A percentile compares a stretch with the other conserved stretches of the same genome.
Conservation (phyloP, 2,113 vertebrate species). For the Mola mola region DNA sequence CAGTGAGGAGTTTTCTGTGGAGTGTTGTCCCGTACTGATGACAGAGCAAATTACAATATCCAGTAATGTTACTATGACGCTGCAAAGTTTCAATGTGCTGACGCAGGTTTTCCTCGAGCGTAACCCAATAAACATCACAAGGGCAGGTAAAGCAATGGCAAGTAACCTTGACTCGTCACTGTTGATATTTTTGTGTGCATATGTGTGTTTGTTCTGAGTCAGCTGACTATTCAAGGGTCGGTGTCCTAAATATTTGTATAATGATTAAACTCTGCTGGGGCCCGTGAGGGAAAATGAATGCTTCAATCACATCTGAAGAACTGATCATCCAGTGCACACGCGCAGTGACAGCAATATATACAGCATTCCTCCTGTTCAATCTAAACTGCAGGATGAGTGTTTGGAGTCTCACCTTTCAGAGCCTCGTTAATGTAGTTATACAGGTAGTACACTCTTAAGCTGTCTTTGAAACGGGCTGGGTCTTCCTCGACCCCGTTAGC, state of each 20-base stretch:
- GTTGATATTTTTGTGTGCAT: slow-evolving; percentile 30
- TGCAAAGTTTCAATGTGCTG: background rate
- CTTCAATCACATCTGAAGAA: background rate
- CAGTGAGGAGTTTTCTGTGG: background rate
- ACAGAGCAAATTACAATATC: slow-evolving; percentile 2
- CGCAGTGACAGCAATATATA: background rate
- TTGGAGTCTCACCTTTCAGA: slow-evolving; percentile 89
- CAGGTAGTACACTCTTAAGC: slow-evolving; percentile 89
- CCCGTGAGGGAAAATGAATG: slow-evolving; percentile 1
- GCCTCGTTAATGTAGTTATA: slow-evolving; percentile 95
- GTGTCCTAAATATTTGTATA: slow-evolving; percentile 60
- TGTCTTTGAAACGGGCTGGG: slow-evolving; percentile 83
- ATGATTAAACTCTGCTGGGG: slow-evolving; percentile 73
- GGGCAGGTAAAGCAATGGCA: background rate
- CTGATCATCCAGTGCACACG: background rate
- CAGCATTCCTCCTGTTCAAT: no score
- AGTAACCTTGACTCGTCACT: slow-evolving; percentile 17
- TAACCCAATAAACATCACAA: slow-evolving; percentile 23
- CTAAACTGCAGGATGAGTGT: background rate
- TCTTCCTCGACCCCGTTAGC: slow-evolving; percentile 91
- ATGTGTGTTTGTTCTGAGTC: slow-evolving; percentile 24
- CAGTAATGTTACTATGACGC: background rate
- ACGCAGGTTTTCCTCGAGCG: background rate
- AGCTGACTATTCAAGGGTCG: slow-evolving; percentile 55
- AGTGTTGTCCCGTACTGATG: slow-evolving; percentile 16